Evolutionary conservation across 35 echinoderm and acorn worm species (phyloP).

Genomic region (Anneissia japonica): DNA sequence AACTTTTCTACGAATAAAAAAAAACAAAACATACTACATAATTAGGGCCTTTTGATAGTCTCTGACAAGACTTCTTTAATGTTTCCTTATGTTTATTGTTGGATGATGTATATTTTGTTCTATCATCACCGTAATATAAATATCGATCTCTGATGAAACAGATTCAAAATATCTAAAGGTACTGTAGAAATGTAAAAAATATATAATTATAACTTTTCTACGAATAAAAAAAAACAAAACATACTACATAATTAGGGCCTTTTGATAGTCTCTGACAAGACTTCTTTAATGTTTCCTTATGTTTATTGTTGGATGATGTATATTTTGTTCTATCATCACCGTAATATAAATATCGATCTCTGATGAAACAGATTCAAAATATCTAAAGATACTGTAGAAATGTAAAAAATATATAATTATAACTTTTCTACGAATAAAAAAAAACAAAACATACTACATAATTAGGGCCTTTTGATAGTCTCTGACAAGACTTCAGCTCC

Average conservation of each 20-base stretch:
- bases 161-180: too few species aligned
- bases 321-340: too few species aligned
- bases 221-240: not conserved
- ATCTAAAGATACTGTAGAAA: not conserved
- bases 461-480: constrained; percentile 26
- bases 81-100: too few species aligned
- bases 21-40: constrained; percentile 61
- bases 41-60: constrained; percentile 18
- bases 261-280: constrained; percentile 13
- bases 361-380: too few species aligned
- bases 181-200: not conserved
- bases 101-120: too few species aligned
- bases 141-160: too few species aligned
- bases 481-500: constrained; percentile 33
- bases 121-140: too few species aligned
- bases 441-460: constrained; percentile 61
- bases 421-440: not conserved
- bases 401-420: not conserved
- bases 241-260: constrained; percentile 67
- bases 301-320: too few species aligned
- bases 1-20: not conserved
- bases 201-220: not conserved
- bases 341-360: too few species aligned
- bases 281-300: too few species aligned
- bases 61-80: constrained; percentile 19